Evolutionary conservation across 2,888 invertebrate genomes (phyloP), one percentile per base, ranked within the genome.

Genomic region (Sinelater perroti): DNA sequence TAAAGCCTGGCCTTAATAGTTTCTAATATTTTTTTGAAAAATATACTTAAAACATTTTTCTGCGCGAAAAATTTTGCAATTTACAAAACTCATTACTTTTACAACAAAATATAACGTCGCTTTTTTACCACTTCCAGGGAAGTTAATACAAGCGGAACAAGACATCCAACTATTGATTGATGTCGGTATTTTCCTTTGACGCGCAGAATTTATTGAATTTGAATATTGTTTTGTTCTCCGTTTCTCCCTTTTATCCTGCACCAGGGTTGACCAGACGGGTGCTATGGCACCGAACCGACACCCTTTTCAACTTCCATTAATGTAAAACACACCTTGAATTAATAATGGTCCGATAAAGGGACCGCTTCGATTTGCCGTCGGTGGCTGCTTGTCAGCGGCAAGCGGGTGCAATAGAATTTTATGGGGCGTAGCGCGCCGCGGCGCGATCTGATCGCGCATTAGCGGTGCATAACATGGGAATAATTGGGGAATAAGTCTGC

Each of bases 291-390:
- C 28, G 10, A 28, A 28, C 8, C 2, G 28, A n/a, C 16, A 44
- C 30, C 17, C 52, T 33, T 33, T 52, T 31, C 42, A 40, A 21
- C n/a, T 26, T 42, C 21, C 50, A 28, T 50, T 50, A 50, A 31
- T 47, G 40, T 28, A 51, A 33, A 40, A 31, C 24, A 40, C 18
- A 14, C 14, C 18, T 13, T 33, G 44, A 52, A 52, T 52, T 44
- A 44, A 44, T 51, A 51, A 42, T 42, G 20, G 44, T 11, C 44
- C 10, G 35, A 44, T 42, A 30, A 42, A 42, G 33, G 51, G 16
- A 31, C 24, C 16, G 4, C 18, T 40, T 38, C 30, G 50, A 50
- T 50, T 17, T 50, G 18, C n/a, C 28, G 30, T 21, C n/a, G 38
- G 42, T 51, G n/a, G 38, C 17, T n/a, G n/a, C n/a, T 28, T 18